Evolutionary conservation across 2,113 vertebrate genomes (phyloP).

Genomic region (Epinephelus lanceolatus): DNA sequence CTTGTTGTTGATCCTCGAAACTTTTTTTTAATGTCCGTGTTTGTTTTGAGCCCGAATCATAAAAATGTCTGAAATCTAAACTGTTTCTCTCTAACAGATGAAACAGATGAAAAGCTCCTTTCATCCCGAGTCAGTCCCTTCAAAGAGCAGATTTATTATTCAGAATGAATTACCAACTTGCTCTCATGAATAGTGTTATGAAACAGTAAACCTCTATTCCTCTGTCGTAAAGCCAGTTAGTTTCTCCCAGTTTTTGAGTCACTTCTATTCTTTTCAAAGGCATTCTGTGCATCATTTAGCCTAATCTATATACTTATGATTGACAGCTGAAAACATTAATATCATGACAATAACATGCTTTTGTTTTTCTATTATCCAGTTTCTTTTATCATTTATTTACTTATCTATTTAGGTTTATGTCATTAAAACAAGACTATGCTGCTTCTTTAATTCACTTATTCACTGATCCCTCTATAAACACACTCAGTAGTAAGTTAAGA

Average conservation of each 20-base stretch:
- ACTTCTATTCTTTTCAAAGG: neutral
- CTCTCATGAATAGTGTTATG: neutral
- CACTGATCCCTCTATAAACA: no score
- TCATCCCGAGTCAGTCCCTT: neutral
- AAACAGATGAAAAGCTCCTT: constrained; percentile 30
- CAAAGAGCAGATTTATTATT: constrained; percentile 6
- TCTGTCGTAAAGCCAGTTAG: no score
- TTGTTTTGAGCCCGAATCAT: constrained; percentile 25
- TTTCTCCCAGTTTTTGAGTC: neutral
- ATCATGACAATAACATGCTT: neutral
- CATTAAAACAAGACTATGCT: no score
- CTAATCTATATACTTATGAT: no score
- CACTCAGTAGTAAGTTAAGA: no score
- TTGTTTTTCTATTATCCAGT: no score
- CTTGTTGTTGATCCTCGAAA: constrained; percentile 1
- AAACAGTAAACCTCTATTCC: constrained; percentile 2
- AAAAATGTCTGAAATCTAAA: constrained; percentile 21
- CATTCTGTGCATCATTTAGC: neutral
- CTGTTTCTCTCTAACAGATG: constrained; percentile 4
- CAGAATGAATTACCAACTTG: neutral
- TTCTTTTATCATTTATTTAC: neutral
- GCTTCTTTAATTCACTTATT: no score
- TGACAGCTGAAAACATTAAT: neutral
- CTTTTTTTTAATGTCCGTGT: neutral
- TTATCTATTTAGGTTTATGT: neutral